Evolutionary conservation across 2,113 vertebrate genomes (phyloP), one percentile per base, ranked within the genome.

Genomic region (Centropus unirufus): DNA sequence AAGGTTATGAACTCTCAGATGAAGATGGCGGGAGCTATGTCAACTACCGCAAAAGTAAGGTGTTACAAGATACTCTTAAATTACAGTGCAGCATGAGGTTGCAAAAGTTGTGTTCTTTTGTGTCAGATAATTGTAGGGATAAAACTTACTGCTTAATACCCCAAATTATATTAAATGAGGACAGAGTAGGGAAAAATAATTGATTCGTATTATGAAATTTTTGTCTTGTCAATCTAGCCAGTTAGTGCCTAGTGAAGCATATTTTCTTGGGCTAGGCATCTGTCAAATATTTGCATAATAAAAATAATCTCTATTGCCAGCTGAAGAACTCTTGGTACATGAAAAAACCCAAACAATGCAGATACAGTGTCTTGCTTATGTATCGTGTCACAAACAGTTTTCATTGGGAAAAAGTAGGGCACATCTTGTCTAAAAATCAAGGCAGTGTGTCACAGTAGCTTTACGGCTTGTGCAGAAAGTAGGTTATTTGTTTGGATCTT

Each of bases 1-100:
- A 99, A 99, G 94, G 97, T 99, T 93, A 99, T 99, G 99, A 99
- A 99, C 97, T 99, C 99, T n/a, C 99, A 99, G 96, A 99, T 99
- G 99, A 99, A 99, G 98, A 99, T 99, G 99, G 99, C 99, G 1
- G 98, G 99, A 81, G 99, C 99, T 68, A 99, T 99, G 99, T 99
- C 99, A 94, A 98, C 98, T 59, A 99, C 99, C 59, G 99, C 99
- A 75, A 99, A 99, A 98, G 99, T 99, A 97, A 98, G 97, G 68
- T n/a, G 2, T 74, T 59, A 6, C n/a, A 59, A 34, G 61, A 30
- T 39, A 15, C 23, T 59, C 58, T 59, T 26, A 16, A 5, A 4
- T 72, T 68, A 57, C 63, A 90, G 19, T n/a, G 18, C 34, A 77
- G 40, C 17, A 27, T 12, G 5, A 7, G 3, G 17, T 58, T 62